Conservation (phyloP, 2,888 invertebrate species). For the Limnephilus marmoratus region DNA sequence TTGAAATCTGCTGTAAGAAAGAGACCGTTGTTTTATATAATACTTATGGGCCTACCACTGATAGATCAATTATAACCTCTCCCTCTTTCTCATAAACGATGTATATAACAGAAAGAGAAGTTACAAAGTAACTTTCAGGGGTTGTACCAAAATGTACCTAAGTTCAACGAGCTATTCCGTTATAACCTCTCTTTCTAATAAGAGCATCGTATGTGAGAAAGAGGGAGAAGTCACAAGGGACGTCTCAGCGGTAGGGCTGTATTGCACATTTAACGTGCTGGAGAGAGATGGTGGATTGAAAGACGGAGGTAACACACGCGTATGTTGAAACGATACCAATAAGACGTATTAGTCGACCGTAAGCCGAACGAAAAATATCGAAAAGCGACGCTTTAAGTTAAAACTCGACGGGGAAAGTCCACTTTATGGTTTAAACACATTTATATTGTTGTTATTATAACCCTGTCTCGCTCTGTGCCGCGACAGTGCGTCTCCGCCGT, state of each 20-base stretch:
- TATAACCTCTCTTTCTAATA: background rate
- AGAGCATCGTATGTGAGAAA: background rate
- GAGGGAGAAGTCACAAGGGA: background rate
- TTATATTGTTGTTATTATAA: constrained; percentile 34
- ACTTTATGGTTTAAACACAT: constrained; percentile 35
- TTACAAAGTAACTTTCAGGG: background rate
- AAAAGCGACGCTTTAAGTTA: constrained; percentile 52
- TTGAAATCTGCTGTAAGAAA: background rate
- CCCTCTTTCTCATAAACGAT: background rate
- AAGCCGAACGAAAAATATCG: constrained; percentile 62
- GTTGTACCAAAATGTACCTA: background rate
- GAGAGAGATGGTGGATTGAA: background rate
- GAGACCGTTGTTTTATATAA: background rate
- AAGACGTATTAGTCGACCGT: constrained; percentile 53
- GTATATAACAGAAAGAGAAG: background rate
- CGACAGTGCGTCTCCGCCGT: background rate
- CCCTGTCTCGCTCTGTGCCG: constrained; percentile 49
- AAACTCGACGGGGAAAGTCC: constrained; percentile 35
- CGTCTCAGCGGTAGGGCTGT: background rate
- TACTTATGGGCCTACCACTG: background rate
- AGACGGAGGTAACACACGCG: background rate
- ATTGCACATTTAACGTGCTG: background rate
- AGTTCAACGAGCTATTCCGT: background rate
- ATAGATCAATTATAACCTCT: background rate
- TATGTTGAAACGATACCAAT: constrained; percentile 9